Evolutionary conservation across 2,797 vertebrate species (phyloP), one percentile per base, ranked within the genome.

Genomic region (Pelodytes ibericus): DNA sequence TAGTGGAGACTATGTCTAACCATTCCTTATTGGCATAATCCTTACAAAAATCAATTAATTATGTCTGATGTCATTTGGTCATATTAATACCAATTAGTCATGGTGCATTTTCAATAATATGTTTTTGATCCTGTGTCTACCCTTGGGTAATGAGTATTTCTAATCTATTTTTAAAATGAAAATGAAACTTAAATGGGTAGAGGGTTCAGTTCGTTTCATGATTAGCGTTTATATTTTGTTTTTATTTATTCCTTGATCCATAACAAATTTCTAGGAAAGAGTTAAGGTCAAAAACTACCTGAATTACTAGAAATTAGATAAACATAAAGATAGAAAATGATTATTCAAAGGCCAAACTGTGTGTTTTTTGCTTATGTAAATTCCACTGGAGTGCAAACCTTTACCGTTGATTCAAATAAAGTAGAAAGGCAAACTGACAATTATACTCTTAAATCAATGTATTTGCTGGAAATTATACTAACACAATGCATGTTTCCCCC

Each of bases 1-100:
- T 76, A 83, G 85, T 80, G 82, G 58, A 62, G 60, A 57, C 49
- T 76, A 71, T 41, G 44, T 41, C 11, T 69, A 62, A 41, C 66
- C 56, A 30, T 76, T 80, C 31, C 47, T 30, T 68, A 84, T 84
- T 81, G 64, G 81, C 84, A 82, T 82, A 84, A 80, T 71, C 3
- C 79, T 86, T 84, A 84, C 76, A 75, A 72, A 85, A 87, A 85
- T 87, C 87, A 90, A 88, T 88, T 88, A 86, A 91, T 92, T 90
- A 85, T 81, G 74, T 60, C 82, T 85, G 83, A 29, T 89, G 84
- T 83, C 86, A 81, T 82, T 84, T 86, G 81, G 79, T 79, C 82
- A 83, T 71, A 74, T 80, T 88, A 82, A 87, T 86, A 83, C 86
- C 86, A 90, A 90, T 92, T 86, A 91, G 86, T 89, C 85, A 82